These are phyloP conservation scores for Calliopsis andreniformis DNA, from an alignment of 1,140 invertebrate species.

Conservation along the genomic window DNA sequence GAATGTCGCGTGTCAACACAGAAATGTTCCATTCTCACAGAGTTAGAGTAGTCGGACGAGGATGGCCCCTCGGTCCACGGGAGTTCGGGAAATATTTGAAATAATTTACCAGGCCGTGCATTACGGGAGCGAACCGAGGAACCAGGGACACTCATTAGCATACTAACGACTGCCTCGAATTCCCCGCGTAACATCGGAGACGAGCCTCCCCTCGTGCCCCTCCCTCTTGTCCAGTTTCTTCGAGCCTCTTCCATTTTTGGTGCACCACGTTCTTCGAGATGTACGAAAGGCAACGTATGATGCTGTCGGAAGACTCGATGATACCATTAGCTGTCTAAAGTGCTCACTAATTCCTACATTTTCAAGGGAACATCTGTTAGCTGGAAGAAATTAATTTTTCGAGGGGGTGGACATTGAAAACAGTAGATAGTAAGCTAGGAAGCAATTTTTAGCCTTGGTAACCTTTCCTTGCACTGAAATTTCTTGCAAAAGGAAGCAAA, in stretches of 20 bases:
- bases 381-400: too few relatives aligned
- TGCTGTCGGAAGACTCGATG: constrained; percentile 18
- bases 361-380: too few relatives aligned
- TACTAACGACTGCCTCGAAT: constrained; percentile 77
- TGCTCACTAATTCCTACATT: too few relatives aligned
- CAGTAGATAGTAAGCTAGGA: too few relatives aligned
- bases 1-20: not conserved
- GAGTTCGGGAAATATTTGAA: constrained; percentile 76
- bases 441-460: too few relatives aligned
- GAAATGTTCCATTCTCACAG: constrained; percentile 24
- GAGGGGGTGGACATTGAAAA: too few relatives aligned
- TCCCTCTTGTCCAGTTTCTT: not conserved
- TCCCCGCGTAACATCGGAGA: constrained; percentile 71
- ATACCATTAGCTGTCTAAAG: not conserved
- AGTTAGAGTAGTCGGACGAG: not conserved
- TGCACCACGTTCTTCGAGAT: constrained; percentile 29
- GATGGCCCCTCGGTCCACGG: constrained; percentile 13
- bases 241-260: constrained; percentile 57
- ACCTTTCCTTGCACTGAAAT: too few relatives aligned
- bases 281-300: constrained; percentile 33
- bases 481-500: too few relatives aligned
- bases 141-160: constrained; percentile 76
- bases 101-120: constrained; percentile 72
- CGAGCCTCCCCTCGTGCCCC: constrained; percentile 34
- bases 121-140: constrained; percentile 50